Percentiles rank a stretch among this genome's conserved stretches.
Conservation (phyloP, 2,888 invertebrate species). For the Dryobotodes eremita region DNA sequence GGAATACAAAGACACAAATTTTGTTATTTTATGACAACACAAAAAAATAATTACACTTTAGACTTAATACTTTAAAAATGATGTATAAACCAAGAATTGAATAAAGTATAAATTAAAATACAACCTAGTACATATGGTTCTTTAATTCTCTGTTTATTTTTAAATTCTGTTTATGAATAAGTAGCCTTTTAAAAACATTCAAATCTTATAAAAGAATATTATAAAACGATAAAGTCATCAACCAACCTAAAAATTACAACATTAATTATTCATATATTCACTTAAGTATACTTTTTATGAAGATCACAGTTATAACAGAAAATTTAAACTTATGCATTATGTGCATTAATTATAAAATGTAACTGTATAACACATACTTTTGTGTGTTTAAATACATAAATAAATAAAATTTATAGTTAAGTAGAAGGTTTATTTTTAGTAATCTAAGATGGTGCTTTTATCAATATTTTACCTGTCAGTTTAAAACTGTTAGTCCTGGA, state of each 20-base stretch:
- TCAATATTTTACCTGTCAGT: not conserved
- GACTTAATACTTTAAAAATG: no score
- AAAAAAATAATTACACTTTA: no score
- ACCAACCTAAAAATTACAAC: not conserved
- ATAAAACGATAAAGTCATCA: constrained; percentile 14
- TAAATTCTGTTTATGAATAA: not conserved
- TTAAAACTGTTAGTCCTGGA: no score
- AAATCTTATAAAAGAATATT: not conserved
- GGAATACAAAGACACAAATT: no score
- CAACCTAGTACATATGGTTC: no score
- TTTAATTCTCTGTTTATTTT: not conserved
- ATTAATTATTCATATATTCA: constrained; percentile 51
- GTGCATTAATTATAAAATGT: constrained; percentile 44
- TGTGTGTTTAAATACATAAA: not conserved
- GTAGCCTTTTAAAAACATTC: not conserved
- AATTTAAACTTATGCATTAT: constrained; percentile 31
- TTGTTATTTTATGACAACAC: no score
- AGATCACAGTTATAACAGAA: constrained; percentile 48
- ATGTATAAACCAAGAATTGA: no score
- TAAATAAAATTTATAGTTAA: not conserved
- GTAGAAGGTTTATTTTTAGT: constrained; percentile 6
- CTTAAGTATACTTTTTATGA: constrained; percentile 28
- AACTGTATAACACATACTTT: constrained; percentile 26
- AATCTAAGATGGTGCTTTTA: constrained; percentile 9
- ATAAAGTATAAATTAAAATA: no score